These are phyloP conservation scores for Ploceus nigricollis DNA, from an alignment of 2,113 vertebrate genomes.

Conservation along the genomic window DNA sequence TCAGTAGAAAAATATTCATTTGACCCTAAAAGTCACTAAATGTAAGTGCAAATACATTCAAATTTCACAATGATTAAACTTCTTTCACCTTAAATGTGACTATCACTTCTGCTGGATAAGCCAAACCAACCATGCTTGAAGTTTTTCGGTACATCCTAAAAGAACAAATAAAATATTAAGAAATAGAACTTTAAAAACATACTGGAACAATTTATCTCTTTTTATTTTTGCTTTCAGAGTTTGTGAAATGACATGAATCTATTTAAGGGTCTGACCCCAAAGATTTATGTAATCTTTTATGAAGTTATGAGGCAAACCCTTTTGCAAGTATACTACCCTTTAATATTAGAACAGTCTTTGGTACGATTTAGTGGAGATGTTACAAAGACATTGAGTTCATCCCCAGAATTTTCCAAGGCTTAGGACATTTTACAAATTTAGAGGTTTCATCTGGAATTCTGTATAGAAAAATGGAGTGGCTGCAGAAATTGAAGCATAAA, in stretches of 20 bases:
- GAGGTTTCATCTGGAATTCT: background rate
- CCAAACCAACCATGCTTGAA: conserved; percentile 92
- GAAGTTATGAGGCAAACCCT: background rate
- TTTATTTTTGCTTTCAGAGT: background rate
- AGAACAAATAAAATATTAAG: conserved; percentile 32
- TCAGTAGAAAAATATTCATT: background rate
- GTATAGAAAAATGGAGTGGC: background rate
- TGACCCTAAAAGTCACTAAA: background rate
- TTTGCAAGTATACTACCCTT: background rate
- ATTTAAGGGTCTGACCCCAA: background rate
- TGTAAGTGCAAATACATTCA: background rate
- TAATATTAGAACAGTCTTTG: background rate
- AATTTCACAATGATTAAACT: conserved; percentile 29
- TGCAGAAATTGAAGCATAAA: background rate
- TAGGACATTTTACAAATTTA: background rate
- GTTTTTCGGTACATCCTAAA: conserved; percentile 96
- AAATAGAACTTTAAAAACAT: background rate
- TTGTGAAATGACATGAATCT: background rate
- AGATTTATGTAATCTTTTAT: background rate
- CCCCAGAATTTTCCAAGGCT: background rate
- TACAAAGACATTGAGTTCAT: background rate
- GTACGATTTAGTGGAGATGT: background rate
- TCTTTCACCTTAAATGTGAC: conserved; percentile 89
- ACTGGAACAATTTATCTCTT: background rate
- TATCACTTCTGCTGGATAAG: conserved; percentile 89